Percentiles rank a stretch among this genome's conserved stretches.
phyloP scores from a whole-genome alignment of 2,113 vertebrate genomes.

The Bettongia penicillata region DNA sequence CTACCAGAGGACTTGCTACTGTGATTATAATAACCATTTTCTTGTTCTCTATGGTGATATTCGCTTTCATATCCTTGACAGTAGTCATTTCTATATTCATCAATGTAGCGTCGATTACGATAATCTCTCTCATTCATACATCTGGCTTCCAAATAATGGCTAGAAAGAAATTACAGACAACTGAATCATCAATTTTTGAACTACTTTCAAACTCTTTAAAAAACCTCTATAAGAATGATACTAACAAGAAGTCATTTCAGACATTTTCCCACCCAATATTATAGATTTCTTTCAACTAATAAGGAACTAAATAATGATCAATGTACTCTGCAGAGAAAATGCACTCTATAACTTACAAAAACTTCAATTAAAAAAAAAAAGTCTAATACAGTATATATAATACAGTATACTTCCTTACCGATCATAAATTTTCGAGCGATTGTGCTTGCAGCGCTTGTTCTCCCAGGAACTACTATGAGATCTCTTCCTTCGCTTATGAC shows the following conservation, averaged over 20 bases:
- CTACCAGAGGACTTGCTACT: slow-evolving; percentile 91
- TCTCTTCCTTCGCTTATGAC: slow-evolving; percentile 80
- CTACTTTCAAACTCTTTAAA: background rate
- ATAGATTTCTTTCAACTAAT: background rate
- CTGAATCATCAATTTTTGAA: background rate
- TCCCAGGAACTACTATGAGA: slow-evolving; percentile 84
- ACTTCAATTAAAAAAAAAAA: background rate
- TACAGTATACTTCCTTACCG: slow-evolving; percentile 79
- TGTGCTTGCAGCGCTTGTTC: slow-evolving; percentile 80
- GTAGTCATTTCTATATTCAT: slow-evolving; percentile 80
- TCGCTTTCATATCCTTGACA: slow-evolving; percentile 77
- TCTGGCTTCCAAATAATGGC: slow-evolving; percentile 79
- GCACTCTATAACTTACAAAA: background rate
- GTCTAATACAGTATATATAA: background rate
- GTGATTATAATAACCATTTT: slow-evolving; percentile 83
- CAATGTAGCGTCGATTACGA: slow-evolving; percentile 76
- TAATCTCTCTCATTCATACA: slow-evolving; percentile 79
- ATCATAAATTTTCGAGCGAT: slow-evolving; percentile 75
- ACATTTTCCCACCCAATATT: background rate
- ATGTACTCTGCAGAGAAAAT: background rate
- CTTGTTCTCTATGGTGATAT: slow-evolving; percentile 82
- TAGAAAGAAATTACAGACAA: slow-evolving; percentile 59
- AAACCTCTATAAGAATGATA: background rate
- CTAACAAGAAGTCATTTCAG: background rate
- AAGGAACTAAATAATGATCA: background rate